Evolutionary conservation across 35 echinoderm and acorn worm genomes (phyloP).

Genomic region (Diadema setosum): DNA sequence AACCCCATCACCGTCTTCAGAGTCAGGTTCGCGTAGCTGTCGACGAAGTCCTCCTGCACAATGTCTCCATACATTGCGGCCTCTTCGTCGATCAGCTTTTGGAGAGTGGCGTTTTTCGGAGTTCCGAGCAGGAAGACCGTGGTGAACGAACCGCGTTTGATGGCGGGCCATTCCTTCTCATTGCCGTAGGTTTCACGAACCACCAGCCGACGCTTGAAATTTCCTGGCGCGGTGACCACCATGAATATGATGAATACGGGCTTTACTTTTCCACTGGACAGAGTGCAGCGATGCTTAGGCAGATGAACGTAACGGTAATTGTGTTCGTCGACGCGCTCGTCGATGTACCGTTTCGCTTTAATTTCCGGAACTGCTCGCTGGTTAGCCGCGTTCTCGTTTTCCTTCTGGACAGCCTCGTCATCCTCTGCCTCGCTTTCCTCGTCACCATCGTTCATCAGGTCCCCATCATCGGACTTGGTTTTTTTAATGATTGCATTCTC

Average conservation of each 20-base stretch:
- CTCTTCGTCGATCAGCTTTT: slow-evolving; percentile 5
- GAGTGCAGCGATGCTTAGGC: neutral
- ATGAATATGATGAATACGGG: slow-evolving; percentile 53
- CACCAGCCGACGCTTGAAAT: slow-evolving; percentile 9
- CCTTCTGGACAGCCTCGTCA: too few relatives aligned
- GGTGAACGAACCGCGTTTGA: slow-evolving; percentile 10
- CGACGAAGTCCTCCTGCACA: slow-evolving; percentile 58
- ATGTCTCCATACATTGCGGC: slow-evolving; percentile 33
- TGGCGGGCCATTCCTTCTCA: neutral
- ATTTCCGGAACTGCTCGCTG: neutral
- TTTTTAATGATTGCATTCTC: too few relatives aligned
- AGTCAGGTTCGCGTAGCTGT: slow-evolving; percentile 49
- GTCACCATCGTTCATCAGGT: too few relatives aligned
- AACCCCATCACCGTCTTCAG: slow-evolving; percentile 70
- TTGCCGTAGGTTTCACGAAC: slow-evolving; percentile 43
- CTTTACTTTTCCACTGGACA: neutral
- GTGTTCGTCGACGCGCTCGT: neutral
- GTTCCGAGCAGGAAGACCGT: slow-evolving; percentile 66
- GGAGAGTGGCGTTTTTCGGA: neutral
- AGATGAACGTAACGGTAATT: neutral
- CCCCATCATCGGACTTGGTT: too few relatives aligned
- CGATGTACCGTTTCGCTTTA: neutral
- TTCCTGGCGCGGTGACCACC: slow-evolving; percentile 11
- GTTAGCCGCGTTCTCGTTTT: neutral
- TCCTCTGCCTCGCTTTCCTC: neutral